Conservation (phyloP, 2,113 vertebrate genomes). For the Tragelaphus strepsiceros region DNA sequence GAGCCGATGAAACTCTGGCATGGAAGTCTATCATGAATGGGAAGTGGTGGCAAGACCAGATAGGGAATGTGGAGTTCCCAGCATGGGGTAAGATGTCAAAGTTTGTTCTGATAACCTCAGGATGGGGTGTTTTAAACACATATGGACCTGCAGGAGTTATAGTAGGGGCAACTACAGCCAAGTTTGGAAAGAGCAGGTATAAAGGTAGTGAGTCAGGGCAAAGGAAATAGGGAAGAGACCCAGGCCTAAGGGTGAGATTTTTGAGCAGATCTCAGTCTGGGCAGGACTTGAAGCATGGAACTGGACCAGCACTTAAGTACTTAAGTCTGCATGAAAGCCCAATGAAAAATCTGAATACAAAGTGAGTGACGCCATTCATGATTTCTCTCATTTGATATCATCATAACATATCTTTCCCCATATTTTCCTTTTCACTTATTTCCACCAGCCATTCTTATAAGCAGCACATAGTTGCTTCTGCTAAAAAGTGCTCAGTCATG, state of each 20-base stretch:
- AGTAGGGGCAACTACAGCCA: neutral
- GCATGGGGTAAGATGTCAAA: neutral
- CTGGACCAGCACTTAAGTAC: neutral
- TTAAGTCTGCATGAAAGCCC: neutral
- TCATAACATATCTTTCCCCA: neutral
- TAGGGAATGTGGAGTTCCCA: rapidly evolving
- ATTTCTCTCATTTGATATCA: neutral
- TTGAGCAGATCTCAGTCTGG: neutral
- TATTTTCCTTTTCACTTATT: neutral
- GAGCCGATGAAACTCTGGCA: neutral
- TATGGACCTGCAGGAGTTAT: neutral
- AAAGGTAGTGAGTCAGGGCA: neutral
- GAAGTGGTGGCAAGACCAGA: neutral
- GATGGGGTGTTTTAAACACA: neutral
- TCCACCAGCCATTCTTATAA: neutral
- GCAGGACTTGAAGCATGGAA: neutral
- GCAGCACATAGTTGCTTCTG: neutral
- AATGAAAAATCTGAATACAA: neutral
- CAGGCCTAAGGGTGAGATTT: neutral
- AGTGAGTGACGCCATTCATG: neutral
- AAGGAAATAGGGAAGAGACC: neutral
- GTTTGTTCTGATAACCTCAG: neutral
- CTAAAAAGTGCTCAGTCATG: neutral
- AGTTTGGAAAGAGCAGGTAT: neutral
- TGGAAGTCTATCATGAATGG: neutral